phyloP scores from a whole-genome alignment of 2,888 invertebrate species.

The Coelopa pilipes region DNA sequence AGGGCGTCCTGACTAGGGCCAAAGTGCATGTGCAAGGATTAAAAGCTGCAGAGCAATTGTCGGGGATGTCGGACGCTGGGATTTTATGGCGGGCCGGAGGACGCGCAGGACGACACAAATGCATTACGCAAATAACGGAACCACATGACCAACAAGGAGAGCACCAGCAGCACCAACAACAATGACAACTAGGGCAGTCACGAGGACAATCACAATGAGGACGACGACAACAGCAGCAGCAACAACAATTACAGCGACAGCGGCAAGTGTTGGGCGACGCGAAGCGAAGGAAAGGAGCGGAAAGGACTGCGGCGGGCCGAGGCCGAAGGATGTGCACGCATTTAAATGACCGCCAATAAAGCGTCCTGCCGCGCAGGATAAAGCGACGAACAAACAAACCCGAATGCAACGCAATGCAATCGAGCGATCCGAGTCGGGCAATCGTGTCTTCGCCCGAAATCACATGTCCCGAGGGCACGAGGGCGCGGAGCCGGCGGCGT shows the following conservation, averaged over 20 bases:
- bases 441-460: too few relatives aligned
- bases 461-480: too few relatives aligned
- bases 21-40: constrained; percentile 16
- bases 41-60: constrained; percentile 19
- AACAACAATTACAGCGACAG: too few relatives aligned
- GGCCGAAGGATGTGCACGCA: constrained; percentile 7
- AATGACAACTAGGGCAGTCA: too few relatives aligned
- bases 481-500: too few relatives aligned
- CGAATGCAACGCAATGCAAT: too few relatives aligned
- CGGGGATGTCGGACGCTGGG: background rate
- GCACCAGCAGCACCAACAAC: constrained; percentile 15
- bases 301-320: background rate
- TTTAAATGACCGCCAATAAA: constrained; percentile 36
- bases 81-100: background rate
- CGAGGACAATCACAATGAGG: too few relatives aligned
- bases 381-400: background rate
- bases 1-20: background rate
- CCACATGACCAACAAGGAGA: constrained; percentile 24
- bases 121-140: constrained; percentile 34
- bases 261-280: too few relatives aligned
- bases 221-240: too few relatives aligned
- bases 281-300: too few relatives aligned
- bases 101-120: background rate
- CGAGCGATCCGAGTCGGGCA: too few relatives aligned
- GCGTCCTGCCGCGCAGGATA: constrained; percentile 31